These are phyloP conservation scores for Epinephelus fuscoguttatus DNA, from an alignment of 2,113 vertebrate species.

Conservation along the genomic window DNA sequence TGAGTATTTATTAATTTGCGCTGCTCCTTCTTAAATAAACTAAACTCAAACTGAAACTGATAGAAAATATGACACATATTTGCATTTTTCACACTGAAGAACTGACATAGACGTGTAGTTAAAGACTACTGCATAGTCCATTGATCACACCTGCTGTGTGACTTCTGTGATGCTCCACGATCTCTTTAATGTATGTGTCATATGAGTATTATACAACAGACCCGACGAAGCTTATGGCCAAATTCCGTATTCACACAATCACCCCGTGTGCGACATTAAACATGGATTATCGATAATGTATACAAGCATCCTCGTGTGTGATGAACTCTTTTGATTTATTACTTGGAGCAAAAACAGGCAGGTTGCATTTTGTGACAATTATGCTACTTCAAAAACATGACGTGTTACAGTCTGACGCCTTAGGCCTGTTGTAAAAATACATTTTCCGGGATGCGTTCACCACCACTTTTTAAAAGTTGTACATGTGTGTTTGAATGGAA, in stretches of 20 bases:
- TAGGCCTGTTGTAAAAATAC: not conserved
- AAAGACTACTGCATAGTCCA: not conserved
- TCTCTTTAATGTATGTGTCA: not conserved
- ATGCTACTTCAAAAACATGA: not conserved
- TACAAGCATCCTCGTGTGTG: not conserved
- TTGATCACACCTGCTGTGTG: not conserved
- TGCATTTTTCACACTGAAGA: not conserved
- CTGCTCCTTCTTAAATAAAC: no score
- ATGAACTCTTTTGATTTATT: constrained; percentile 5
- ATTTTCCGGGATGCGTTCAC: not conserved
- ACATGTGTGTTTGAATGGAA: not conserved
- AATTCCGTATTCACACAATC: not conserved
- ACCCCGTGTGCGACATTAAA: constrained; percentile 2
- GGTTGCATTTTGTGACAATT: not conserved
- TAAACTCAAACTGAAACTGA: no score
- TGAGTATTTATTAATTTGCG: no score
- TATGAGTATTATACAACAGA: not conserved
- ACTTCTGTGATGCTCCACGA: constrained; percentile 4
- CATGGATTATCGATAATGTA: not conserved
- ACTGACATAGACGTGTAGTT: not conserved
- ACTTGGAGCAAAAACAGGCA: not conserved
- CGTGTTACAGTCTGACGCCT: not conserved
- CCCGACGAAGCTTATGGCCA: not conserved
- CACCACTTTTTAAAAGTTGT: not conserved
- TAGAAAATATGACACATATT: not conserved